Conservation (phyloP, 2,797 vertebrate species). For the Alectoris magna region DNA sequence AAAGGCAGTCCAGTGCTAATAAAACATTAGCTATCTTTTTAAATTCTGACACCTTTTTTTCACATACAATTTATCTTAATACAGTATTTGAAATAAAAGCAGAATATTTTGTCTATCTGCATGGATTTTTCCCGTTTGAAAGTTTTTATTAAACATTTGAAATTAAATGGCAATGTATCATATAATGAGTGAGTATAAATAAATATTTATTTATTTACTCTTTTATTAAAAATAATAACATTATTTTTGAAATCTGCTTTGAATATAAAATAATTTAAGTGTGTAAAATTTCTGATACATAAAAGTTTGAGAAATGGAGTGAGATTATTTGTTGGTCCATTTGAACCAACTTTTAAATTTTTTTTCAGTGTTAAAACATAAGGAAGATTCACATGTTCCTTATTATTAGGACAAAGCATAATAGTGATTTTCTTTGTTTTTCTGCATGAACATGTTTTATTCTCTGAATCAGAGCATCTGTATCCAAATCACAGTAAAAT, state of each 20-base stretch:
- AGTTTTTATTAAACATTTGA: conserved; percentile 29
- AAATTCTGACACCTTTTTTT: conserved; percentile 36
- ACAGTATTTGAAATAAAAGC: conserved; percentile 11
- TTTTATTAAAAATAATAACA: background rate
- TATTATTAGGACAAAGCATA: background rate
- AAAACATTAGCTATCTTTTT: conserved; percentile 51
- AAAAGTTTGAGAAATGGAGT: background rate
- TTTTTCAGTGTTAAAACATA: background rate
- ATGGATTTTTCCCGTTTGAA: background rate
- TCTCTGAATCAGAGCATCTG: background rate
- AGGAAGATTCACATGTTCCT: background rate
- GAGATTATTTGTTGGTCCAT: background rate
- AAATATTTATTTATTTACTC: background rate
- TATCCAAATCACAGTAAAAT: background rate
- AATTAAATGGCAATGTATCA: conserved; percentile 29
- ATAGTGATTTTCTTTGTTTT: background rate
- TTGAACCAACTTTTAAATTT: background rate
- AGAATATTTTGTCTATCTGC: background rate
- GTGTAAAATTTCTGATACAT: background rate
- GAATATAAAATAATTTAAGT: background rate
- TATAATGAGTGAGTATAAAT: background rate
- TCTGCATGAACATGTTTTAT: background rate
- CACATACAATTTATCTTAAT: conserved; percentile 67
- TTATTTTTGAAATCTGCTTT: background rate
- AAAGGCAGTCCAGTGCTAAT: conserved; percentile 56